Conservation (phyloP, 2,797 vertebrate genomes). For the Pelochelys cantorii region DNA sequence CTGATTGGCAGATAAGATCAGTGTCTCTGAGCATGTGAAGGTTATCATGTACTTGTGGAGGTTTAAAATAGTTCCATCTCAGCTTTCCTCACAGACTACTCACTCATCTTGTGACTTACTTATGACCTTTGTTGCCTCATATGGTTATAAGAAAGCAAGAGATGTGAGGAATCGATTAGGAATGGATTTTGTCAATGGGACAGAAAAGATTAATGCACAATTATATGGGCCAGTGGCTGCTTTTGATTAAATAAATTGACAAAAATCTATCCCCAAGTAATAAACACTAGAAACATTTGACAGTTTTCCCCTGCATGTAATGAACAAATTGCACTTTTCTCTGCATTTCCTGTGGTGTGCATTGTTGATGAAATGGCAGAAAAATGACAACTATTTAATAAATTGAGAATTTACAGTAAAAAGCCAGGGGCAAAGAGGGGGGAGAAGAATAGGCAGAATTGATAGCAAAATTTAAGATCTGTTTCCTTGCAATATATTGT, state of each 20-base stretch:
- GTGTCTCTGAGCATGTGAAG: neutral
- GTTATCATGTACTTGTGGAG: neutral
- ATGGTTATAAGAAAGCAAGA: conserved; percentile 35
- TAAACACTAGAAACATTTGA: conserved; percentile 40
- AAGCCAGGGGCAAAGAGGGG: conserved; percentile 46
- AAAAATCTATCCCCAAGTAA: conserved; percentile 61
- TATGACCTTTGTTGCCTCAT: conserved; percentile 21
- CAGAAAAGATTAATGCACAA: conserved; percentile 51
- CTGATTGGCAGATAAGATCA: neutral
- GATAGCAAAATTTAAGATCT: conserved; percentile 22
- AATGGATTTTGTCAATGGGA: conserved; percentile 50
- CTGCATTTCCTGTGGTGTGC: conserved; percentile 37
- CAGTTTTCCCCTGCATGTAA: conserved; percentile 54
- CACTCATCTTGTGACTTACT: conserved; percentile 35
- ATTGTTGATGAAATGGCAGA: conserved; percentile 49
- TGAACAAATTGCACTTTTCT: conserved; percentile 63
- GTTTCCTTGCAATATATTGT: conserved; percentile 35
- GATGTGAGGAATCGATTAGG: conserved; percentile 26
- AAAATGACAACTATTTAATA: conserved; percentile 70
- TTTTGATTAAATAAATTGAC: conserved; percentile 66
- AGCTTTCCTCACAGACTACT: neutral
- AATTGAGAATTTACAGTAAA: conserved; percentile 62
- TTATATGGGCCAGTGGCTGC: conserved; percentile 3
- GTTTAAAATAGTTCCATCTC: conserved; percentile 18
- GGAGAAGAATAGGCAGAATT: conserved; percentile 14